Base-by-base conservation (phyloP, 2,888 invertebrate species). In the Iselma pallidipennis region DNA sequence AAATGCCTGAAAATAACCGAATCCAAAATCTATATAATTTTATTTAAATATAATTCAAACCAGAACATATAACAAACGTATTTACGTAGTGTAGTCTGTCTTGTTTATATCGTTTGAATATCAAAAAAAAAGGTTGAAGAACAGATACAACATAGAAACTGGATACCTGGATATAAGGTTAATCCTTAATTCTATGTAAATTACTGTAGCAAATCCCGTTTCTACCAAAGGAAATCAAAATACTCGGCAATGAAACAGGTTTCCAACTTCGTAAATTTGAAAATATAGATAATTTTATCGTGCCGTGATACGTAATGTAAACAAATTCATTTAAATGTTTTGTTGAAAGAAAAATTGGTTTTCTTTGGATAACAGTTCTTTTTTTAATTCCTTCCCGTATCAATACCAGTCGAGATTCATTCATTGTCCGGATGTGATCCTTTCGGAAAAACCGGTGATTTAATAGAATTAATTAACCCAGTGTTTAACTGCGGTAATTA, bases 101-200 rank as follows among this genome's bases (percentile, higher is more conserved):
- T 16, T 5, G 16, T 42, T 10, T 42, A 16, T 42, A 42, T 42
- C 21, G 42, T 42, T 42, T 4, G 42, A 3, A 42, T 42, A 42
- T 10, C 21, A 9, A 9, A 10, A 9, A 9, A 10, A 21, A 42
- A 10, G 42, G 42, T 21, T 42, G 2, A 52, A 53, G 50, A 56
- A 49, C 53, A 59, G 56, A 52, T 62, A 58, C 58, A 62, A n/a
- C 56, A 53, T 50, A 42, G 57, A 60, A 55, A 51, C 51, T 51
- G 53, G 55, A 31, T 57, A 56, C 59, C 59, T 59, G 55, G 58
- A 67, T 62, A 59, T 64, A 61, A 42, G 66, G 65, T 67, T 71
- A 67, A 69, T 69, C 68, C 57, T 63, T 66, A 71, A 71, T 71
- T 71, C 66, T 68, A 71, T 71, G 69, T 63, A 71, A 71, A 71